These are phyloP conservation scores for Odontophorus gujanensis DNA, from an alignment of 2,113 vertebrate genomes.

Conservation along the genomic window DNA sequence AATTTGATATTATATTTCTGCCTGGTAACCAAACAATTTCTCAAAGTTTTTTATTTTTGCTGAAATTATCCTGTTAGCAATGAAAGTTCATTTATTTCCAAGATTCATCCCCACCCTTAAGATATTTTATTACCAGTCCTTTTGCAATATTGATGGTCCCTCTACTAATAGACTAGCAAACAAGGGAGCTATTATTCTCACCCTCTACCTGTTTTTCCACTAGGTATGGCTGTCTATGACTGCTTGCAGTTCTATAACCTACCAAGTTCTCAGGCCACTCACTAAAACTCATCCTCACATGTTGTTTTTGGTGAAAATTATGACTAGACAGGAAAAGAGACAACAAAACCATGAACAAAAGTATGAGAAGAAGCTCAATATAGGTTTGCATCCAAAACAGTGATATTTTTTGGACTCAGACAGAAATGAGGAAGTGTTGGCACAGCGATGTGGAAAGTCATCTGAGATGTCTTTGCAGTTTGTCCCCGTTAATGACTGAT, in stretches of 20 bases:
- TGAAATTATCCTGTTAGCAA: conserved; percentile 20
- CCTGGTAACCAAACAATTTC: conserved; percentile 41
- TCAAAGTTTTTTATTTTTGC: conserved; percentile 52
- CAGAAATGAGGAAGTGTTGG: conserved; percentile 40
- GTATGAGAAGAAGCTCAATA: neutral
- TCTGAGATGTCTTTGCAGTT: conserved; percentile 2
- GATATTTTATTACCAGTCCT: conserved; percentile 72
- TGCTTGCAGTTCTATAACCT: conserved; percentile 32
- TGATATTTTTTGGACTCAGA: conserved; percentile 29
- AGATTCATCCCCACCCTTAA: conserved; percentile 46
- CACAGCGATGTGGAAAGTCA: conserved; percentile 37
- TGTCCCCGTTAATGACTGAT: conserved; percentile 11
- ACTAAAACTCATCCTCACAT: conserved; percentile 37
- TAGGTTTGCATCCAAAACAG: conserved; percentile 44
- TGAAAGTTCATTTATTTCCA: conserved; percentile 69
- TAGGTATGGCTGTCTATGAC: conserved; percentile 60
- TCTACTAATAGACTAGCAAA: conserved; percentile 75
- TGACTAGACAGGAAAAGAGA: conserved; percentile 66
- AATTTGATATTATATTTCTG: conserved; percentile 31
- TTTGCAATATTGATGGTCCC: conserved; percentile 74
- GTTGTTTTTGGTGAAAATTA: conserved; percentile 67
- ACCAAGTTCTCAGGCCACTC: conserved; percentile 41
- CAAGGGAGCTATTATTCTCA: conserved; percentile 70
- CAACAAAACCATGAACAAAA: conserved; percentile 53
- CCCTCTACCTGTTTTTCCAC: conserved; percentile 75